Evolutionary conservation across 2,888 invertebrate species (phyloP).

Genomic region (Operophtera brumata): DNA sequence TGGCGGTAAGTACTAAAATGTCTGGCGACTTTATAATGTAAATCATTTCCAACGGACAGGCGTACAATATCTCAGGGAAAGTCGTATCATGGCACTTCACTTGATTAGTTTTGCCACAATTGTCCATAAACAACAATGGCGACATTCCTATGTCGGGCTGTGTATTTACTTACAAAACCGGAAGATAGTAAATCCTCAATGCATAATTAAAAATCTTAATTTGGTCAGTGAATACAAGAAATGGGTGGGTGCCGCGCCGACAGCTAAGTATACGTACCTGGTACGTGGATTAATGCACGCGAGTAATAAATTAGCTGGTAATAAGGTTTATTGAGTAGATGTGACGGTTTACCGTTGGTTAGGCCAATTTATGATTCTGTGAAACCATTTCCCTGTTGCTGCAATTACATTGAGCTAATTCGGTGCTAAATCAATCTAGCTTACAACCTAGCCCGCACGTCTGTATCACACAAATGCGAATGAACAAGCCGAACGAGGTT

Average conservation of each 20-base stretch:
- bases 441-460: neutral
- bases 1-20: constrained; percentile 19
- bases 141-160: constrained; percentile 26
- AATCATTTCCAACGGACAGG: constrained; percentile 22
- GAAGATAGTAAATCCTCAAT: constrained; percentile 29
- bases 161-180: constrained; percentile 20
- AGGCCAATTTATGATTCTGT: constrained; percentile 27
- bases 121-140: constrained; percentile 31
- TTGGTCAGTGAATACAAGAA: constrained; percentile 24
- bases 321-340: constrained; percentile 34
- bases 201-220: constrained; percentile 33
- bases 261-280: constrained; percentile 16
- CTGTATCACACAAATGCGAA: constrained; percentile 1
- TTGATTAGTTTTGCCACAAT: constrained; percentile 25
- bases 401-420: constrained; percentile 10
- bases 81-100: constrained; percentile 27
- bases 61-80: constrained; percentile 27
- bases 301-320: constrained; percentile 30
- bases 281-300: constrained; percentile 28
- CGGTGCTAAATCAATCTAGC: neutral
- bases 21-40: constrained; percentile 27
- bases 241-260: constrained; percentile 28
- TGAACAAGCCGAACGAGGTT: neutral
- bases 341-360: constrained; percentile 34
- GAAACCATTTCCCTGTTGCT: constrained; percentile 24